These are phyloP conservation scores for Polypterus bichir DNA, from an alignment of 2,113 vertebrate genomes.

Conservation along the genomic window DNA sequence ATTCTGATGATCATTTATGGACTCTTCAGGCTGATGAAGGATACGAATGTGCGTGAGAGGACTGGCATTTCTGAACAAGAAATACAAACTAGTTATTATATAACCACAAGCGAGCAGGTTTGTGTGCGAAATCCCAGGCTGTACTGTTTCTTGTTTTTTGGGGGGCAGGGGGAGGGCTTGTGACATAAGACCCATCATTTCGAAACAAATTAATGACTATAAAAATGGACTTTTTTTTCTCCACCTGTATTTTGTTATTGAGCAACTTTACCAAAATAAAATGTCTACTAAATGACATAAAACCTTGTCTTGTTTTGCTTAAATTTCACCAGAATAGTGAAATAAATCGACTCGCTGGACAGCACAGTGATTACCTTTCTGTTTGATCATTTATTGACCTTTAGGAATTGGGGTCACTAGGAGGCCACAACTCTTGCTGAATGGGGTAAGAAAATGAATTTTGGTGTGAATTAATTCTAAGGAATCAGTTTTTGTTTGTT, in stretches of 20 bases:
- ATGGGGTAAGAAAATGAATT: too few relatives aligned
- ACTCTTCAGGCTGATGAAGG: neutral
- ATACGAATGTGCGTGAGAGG: neutral
- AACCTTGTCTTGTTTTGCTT: constrained; percentile 5
- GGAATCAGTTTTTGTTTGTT: too few relatives aligned
- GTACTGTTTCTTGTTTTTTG: constrained; percentile 43
- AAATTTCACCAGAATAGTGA: too few relatives aligned
- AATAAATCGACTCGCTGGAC: too few relatives aligned
- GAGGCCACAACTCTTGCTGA: too few relatives aligned
- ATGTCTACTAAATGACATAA: constrained; percentile 57
- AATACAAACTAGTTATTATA: constrained; percentile 24
- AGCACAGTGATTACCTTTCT: too few relatives aligned
- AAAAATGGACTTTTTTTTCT: constrained; percentile 64
- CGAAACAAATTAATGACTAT: constrained; percentile 56
- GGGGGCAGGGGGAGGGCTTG: constrained; percentile 30
- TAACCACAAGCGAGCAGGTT: constrained; percentile 30
- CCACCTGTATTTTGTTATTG: constrained; percentile 75
- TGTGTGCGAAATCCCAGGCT: constrained; percentile 37
- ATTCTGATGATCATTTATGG: too few relatives aligned
- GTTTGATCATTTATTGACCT: too few relatives aligned
- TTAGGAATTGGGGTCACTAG: too few relatives aligned
- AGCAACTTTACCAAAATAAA: constrained; percentile 76
- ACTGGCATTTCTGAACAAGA: constrained; percentile 9
- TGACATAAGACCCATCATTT: constrained; percentile 50
- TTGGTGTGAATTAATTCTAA: too few relatives aligned